Percentiles rank a stretch among this genome's conserved stretches.
phyloP scores from a whole-genome alignment of 2,113 vertebrate genomes.

The Hassar affinis region DNA sequence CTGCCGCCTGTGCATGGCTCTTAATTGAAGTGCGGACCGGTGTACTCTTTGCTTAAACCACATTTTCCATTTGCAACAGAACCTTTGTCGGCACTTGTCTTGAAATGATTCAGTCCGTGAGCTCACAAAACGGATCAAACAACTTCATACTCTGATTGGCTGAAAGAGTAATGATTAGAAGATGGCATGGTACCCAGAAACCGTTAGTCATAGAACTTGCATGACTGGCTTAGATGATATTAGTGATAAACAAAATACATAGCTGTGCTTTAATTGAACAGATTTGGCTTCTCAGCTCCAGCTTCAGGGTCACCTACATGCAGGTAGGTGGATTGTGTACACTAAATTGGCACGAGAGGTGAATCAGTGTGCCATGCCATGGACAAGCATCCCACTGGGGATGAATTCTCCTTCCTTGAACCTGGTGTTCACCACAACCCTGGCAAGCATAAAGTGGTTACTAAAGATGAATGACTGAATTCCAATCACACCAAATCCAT shows the following conservation, averaged over 20 bases:
- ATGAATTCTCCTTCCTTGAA: background rate
- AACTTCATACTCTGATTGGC: background rate
- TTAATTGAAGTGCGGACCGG: background rate
- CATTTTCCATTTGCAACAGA: background rate
- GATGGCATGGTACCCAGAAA: background rate
- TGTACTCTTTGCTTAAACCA: background rate
- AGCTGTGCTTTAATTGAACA: background rate
- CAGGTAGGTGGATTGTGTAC: background rate
- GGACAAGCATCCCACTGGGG: background rate
- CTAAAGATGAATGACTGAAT: background rate
- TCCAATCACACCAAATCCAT: background rate
- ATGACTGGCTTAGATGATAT: background rate
- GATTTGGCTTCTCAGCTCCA: background rate
- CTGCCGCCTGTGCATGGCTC: background rate
- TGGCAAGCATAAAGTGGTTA: background rate
- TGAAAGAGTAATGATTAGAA: background rate
- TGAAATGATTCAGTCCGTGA: background rate
- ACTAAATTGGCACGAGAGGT: background rate
- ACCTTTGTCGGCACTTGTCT: background rate
- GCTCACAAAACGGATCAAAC: background rate
- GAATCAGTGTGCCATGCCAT: background rate
- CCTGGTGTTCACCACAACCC: background rate
- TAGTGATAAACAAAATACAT: background rate
- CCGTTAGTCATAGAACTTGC: background rate
- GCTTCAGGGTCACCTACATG: background rate